These are phyloP conservation scores for Buceros bicornis DNA, from an alignment of 2,797 vertebrate genomes.

Conservation along the genomic window DNA sequence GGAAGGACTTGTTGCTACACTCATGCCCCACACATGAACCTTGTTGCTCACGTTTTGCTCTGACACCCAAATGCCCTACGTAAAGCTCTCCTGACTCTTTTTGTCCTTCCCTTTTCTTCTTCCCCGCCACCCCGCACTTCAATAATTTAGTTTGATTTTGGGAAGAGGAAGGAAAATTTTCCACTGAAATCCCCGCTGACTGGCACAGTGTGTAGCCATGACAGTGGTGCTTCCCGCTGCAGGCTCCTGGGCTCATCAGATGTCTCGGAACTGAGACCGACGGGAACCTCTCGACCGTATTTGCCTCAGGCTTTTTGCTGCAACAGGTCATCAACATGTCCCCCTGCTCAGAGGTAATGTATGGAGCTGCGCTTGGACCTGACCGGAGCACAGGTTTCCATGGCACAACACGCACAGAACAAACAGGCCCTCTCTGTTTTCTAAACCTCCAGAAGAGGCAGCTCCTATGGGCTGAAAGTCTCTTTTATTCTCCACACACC, in stretches of 20 bases:
- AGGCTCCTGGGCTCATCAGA: conserved; percentile 13
- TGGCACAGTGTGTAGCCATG: conserved; percentile 8
- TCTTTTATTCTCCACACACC: background rate
- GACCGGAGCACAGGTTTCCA: conserved; percentile 11
- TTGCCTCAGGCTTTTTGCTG: background rate
- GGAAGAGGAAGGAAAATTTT: conserved; percentile 4
- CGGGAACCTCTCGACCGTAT: background rate
- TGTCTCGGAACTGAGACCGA: background rate
- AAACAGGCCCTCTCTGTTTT: background rate
- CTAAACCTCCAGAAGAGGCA: background rate
- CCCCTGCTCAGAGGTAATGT: background rate
- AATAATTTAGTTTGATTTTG: background rate
- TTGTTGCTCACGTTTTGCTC: conserved; percentile 40
- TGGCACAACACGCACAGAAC: background rate
- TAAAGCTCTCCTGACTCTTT: background rate
- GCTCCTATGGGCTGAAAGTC: background rate
- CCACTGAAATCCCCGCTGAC: conserved; percentile 45
- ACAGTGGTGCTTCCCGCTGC: conserved; percentile 44
- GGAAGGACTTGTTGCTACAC: background rate
- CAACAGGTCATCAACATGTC: background rate
- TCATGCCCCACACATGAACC: background rate
- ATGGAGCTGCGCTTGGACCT: background rate
- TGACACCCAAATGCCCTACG: conserved; percentile 31
- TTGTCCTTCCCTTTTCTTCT: background rate
- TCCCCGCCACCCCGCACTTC: no score